Evolutionary conservation across 2,113 vertebrate genomes (phyloP), one percentile per base, ranked within the genome.

Genomic region (Hassar affinis): DNA sequence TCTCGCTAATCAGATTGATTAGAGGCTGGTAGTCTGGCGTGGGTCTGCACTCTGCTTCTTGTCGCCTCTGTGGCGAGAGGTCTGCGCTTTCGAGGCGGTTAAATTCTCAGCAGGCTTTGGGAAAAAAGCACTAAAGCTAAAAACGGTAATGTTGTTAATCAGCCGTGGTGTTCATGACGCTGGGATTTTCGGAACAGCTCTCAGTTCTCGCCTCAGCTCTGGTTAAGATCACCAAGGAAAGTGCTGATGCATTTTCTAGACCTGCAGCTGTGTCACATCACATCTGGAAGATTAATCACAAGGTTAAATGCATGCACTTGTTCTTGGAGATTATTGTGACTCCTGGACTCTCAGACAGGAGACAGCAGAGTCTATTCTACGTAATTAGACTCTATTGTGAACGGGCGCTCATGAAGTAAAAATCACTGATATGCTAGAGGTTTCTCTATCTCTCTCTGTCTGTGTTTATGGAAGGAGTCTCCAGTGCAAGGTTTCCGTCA

Each of bases 1-100:
- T 88, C 85, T 81, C 81, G 62, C 89, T 92, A 92, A 94, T 93
- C 92, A 92, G 91, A 91, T 92, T 93, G 92, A 94, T 94, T 93
- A 90, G 83, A 88, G 74, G 83, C 87, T 86, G 86, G 89, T 92
- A 91, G 93, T 91, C 91, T 91, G 91, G 88, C 78, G 85, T 76
- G 82, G 88, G 78, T 86, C 61, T 82, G 52, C 1, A 47, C 38
- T 74, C 51, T 74, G 80, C 52, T 72, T 86, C 78, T 68, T 76
- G n/a, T 79, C 33, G 56, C 54, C 76, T 54, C 38, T 30, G 78
- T 30, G 22, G 12, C 17, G 27, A 25, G 15, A 76, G 74, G 2
- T 52, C 81, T 82, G 85, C 52, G 77, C 78, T 56, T 33, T 86
- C 84, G 1, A 69, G 30, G 82, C 76, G 92, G 92, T 93, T 91